A percentile compares a stretch with the other conserved stretches of the same genome.
phyloP scores from a whole-genome alignment of 64 coral and sea anemone genomes.

The Trachythela sp. region DNA sequence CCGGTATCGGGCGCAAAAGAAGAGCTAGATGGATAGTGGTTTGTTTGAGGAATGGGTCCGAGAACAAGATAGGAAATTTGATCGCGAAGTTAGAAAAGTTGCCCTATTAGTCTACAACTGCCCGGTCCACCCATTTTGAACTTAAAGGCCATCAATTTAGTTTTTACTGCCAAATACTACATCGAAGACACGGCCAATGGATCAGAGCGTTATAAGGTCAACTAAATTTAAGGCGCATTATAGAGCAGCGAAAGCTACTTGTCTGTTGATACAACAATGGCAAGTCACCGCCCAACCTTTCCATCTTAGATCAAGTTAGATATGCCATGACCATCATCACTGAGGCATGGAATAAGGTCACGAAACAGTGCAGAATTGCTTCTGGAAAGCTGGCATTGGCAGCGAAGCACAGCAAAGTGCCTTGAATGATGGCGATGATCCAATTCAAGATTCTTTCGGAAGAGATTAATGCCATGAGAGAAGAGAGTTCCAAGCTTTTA shows the following conservation, averaged over 20 bases:
- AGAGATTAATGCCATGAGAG: not conserved
- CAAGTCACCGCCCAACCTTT: not conserved
- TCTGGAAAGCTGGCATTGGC: not conserved
- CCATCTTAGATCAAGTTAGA: not conserved
- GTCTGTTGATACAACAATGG: not conserved
- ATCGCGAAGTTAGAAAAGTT: not conserved
- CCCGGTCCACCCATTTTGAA: not conserved
- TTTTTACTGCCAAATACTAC: not conserved
- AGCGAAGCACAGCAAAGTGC: not conserved
- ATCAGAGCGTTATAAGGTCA: not conserved
- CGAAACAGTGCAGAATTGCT: not conserved
- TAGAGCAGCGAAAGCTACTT: not conserved
- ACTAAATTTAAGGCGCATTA: not conserved
- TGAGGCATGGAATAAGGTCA: not conserved
- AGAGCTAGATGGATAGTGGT: not conserved
- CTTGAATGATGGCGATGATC: not conserved
- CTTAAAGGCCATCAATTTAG: not conserved
- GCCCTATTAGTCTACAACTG: not conserved
- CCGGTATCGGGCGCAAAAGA: not conserved
- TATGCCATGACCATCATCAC: not conserved
- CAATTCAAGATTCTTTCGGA: not conserved
- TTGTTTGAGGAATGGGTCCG: not conserved
- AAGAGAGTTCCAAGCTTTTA: slow-evolving; percentile 24
- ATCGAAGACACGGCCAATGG: not conserved
- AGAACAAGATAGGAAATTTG: not conserved